Conservation (phyloP, 1,140 invertebrate genomes). For the Leptoteleia sp. region DNA sequence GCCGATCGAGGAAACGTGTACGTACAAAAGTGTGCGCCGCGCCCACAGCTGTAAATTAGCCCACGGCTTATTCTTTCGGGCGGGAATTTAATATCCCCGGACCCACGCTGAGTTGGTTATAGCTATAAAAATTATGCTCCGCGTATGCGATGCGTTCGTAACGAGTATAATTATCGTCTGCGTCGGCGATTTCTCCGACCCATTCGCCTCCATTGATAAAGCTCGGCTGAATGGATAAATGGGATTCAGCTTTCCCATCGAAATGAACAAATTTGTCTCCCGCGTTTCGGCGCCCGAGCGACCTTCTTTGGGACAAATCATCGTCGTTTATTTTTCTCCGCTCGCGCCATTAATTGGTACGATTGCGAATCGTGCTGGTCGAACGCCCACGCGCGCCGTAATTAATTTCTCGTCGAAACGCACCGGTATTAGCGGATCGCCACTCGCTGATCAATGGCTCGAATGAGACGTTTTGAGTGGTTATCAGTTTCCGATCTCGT, state of each 20-base stretch:
- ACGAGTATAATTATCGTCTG: constrained; percentile 77
- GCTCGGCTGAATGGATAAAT: constrained; percentile 35
- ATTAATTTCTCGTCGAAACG: constrained; percentile 60
- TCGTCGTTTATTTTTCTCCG: constrained; percentile 20
- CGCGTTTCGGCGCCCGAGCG: constrained; percentile 15
- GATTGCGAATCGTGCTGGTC: constrained; percentile 35
- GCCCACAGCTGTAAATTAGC: constrained; percentile 77
- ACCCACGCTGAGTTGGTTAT: constrained; percentile 74
- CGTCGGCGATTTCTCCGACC: constrained; percentile 33
- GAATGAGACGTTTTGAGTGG: constrained; percentile 80
- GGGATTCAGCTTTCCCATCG: constrained; percentile 32
- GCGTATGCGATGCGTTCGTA: constrained; percentile 63
- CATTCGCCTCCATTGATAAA: constrained; percentile 51
- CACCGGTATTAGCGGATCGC: constrained; percentile 38
- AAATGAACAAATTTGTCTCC: constrained; percentile 54
- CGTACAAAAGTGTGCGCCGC: constrained; percentile 43
- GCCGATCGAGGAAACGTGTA: constrained; percentile 33
- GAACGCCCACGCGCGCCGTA: constrained; percentile 44
- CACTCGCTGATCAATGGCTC: constrained; percentile 75
- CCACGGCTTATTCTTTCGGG: constrained; percentile 54
- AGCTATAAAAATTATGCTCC: constrained; percentile 75
- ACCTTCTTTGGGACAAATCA: constrained; percentile 37
- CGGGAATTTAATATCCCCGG: constrained; percentile 76
- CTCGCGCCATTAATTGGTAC: constrained; percentile 41
- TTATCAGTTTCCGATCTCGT: constrained; percentile 76